Evolutionary conservation across 1,140 invertebrate species (phyloP), one percentile per base, ranked within the genome.

Genomic region (Temnothorax nylanderi): DNA sequence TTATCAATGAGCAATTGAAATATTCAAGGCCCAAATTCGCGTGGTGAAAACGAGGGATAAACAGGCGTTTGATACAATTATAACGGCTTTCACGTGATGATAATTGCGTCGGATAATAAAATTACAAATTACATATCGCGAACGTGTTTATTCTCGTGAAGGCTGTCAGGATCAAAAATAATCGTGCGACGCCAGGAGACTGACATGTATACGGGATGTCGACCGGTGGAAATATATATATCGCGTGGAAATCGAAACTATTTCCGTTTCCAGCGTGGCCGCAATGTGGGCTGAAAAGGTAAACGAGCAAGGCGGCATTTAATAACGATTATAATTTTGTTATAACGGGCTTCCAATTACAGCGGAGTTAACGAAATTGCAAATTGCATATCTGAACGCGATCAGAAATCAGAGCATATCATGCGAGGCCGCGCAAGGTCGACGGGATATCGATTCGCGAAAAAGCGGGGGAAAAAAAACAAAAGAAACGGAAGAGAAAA

Each of bases 211-310:
- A 64, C 37, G 3, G 78, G 47, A 89, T 49, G 26, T 26, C 51
- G 51, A 34, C 10, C 44, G 47, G 13, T 69, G 21, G 34, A 67
- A 37, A 80, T 67, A 72, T 47, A 71, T 6, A 26, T 26, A 26
- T 3, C n/a, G 85, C 69, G 69, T 75, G 74, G 60, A 88, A 86
- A 89, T 89, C 77, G 16, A 21, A 47, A 64, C 64, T 62, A 77
- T 47, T 44, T 47, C 37, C 18, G 13, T 34, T 62, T 21, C 2
- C 75, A 13, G 18, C 18, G 41, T 16, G 26, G 21, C 6, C 32
- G 58, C 58, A 18, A 37, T 13, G 37, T 21, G 8, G 8, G 13
- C 21, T 34, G 44, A 34, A 62, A 13, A 10, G 5, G 32, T 34
- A 82, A 8, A 3, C 18, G 13, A 26, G 34, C 18, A 11, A 58